Percentiles rank a stretch among this genome's conserved stretches.
Conservation (phyloP, 30 jellyfish, hydroid and myxozoan genomes). For the Pelagia noctiluca region DNA sequence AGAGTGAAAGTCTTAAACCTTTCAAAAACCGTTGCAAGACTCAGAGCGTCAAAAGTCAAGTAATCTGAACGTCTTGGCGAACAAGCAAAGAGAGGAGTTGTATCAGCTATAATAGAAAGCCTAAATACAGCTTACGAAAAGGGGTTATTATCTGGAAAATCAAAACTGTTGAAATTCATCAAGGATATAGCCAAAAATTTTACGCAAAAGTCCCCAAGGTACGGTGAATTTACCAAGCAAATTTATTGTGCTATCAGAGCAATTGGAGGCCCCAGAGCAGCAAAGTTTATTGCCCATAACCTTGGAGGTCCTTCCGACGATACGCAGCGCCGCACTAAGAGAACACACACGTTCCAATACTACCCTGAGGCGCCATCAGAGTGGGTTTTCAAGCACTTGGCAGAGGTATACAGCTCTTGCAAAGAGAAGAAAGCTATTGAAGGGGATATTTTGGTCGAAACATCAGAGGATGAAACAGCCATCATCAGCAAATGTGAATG, state of each 20-base stretch:
- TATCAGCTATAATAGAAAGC: background rate
- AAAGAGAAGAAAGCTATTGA: slow-evolving; percentile 7
- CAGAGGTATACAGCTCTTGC: slow-evolving; percentile 24
- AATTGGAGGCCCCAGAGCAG: slow-evolving; percentile 33
- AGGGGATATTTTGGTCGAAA: slow-evolving; percentile 18
- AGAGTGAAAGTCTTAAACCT: no score
- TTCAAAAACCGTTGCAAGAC: background rate
- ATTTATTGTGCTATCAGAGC: slow-evolving; percentile 25
- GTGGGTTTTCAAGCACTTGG: slow-evolving; percentile 38
- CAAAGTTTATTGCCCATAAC: slow-evolving; percentile 19
- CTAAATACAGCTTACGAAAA: slow-evolving; percentile 16
- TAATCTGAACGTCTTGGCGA: background rate
- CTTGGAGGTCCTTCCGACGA: slow-evolving; percentile 35
- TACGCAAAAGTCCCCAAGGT: slow-evolving; percentile 1
- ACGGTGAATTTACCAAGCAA: slow-evolving; percentile 29
- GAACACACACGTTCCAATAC: slow-evolving; percentile 21
- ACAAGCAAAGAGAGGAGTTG: slow-evolving; percentile 12
- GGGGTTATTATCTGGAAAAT: slow-evolving; percentile 24
- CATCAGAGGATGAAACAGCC: slow-evolving; percentile 58
- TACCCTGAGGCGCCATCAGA: slow-evolving; percentile 40
- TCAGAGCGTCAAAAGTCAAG: background rate
- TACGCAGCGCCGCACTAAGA: slow-evolving; percentile 17
- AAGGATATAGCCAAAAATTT: slow-evolving; percentile 25
- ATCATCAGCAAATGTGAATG: slow-evolving; percentile 49
- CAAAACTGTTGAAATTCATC: slow-evolving; percentile 25